Evolutionary conservation across 2,113 vertebrate species (phyloP).

Genomic region (Amazona guildingii): DNA sequence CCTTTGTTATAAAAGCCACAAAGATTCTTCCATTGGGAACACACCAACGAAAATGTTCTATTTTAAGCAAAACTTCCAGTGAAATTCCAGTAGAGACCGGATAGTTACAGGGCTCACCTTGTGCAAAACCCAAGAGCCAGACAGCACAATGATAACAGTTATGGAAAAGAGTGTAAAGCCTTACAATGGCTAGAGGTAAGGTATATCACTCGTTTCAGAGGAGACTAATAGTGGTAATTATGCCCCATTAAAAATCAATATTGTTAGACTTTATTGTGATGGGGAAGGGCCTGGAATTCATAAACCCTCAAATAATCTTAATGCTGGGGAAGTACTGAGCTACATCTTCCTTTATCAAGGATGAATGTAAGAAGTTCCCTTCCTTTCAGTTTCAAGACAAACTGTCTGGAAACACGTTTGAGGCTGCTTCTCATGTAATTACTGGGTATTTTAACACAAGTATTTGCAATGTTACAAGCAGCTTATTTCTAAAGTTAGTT

Average conservation of each 20-base stretch:
- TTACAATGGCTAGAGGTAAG: background rate
- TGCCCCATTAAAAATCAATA: background rate
- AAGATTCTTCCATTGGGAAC: background rate
- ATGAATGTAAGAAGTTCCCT: background rate
- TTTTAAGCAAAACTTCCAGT: background rate
- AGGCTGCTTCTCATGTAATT: background rate
- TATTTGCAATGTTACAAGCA: background rate
- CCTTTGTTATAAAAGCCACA: background rate
- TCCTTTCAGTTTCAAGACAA: background rate
- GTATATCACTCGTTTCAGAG: background rate
- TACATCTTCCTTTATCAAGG: background rate
- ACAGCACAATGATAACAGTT: background rate
- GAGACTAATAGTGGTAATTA: background rate
- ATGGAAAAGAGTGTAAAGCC: background rate
- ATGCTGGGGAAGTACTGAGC: background rate
- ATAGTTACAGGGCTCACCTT: background rate
- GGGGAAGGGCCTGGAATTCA: background rate
- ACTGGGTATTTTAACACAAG: background rate
- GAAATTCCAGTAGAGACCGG: background rate
- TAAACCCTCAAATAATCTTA: background rate
- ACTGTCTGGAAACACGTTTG: background rate
- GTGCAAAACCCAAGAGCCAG: background rate
- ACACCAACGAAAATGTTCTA: background rate
- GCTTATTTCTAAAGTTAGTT: background rate
- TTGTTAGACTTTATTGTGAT: background rate